phyloP scores from a whole-genome alignment of 1,140 invertebrate species.

The Tetramorium parvispinum region DNA sequence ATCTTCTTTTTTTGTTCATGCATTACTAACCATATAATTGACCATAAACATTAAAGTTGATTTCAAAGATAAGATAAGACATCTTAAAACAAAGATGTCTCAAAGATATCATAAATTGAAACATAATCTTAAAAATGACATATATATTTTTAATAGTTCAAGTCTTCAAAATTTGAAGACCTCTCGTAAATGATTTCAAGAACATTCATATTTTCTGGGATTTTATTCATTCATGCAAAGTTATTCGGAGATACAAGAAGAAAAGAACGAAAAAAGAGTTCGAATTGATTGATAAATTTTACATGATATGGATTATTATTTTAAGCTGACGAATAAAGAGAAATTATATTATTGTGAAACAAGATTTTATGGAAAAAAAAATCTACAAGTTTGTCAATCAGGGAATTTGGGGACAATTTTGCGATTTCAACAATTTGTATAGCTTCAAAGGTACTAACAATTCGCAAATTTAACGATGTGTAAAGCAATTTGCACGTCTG shows the following conservation, averaged over 20 bases:
- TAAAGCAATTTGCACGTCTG: conserved; percentile 11
- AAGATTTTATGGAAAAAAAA: neutral
- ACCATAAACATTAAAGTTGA: too few relatives aligned
- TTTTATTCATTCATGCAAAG: neutral
- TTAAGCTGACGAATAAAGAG: neutral
- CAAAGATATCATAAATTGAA: neutral
- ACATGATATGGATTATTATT: neutral
- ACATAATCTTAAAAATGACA: neutral
- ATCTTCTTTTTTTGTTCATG: too few relatives aligned
- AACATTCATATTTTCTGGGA: neutral
- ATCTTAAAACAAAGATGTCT: neutral
- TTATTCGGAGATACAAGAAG: neutral
- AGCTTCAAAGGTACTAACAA: neutral
- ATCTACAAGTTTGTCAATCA: neutral
- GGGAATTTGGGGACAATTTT: neutral
- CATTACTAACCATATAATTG: too few relatives aligned
- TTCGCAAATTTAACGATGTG: neutral
- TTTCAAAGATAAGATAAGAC: too few relatives aligned
- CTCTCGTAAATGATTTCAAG: neutral
- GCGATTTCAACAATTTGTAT: conserved; percentile 2
- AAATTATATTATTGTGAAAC: neutral
- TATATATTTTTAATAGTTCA: neutral
- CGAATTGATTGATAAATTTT: neutral
- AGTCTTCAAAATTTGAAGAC: neutral
- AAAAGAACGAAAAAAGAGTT: neutral